phyloP scores from a whole-genome alignment of 2,888 invertebrate species.

The Eupithecia pulchellata region DNA sequence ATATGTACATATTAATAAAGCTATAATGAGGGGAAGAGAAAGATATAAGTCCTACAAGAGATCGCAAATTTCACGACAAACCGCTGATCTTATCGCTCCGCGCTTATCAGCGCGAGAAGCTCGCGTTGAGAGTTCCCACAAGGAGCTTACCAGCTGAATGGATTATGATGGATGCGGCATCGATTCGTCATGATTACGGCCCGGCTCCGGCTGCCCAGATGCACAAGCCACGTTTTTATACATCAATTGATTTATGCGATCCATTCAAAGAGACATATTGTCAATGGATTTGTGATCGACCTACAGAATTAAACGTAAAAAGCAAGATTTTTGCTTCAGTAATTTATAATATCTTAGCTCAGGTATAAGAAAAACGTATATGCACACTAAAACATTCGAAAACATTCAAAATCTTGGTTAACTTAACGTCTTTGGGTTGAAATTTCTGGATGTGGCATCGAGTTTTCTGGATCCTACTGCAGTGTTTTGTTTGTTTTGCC shows the following conservation, averaged over 20 bases:
- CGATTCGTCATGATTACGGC: slow-evolving; percentile 43
- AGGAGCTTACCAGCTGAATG: slow-evolving; percentile 41
- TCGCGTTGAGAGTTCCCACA: slow-evolving; percentile 33
- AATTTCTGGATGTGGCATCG: slow-evolving; percentile 7
- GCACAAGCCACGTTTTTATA: slow-evolving; percentile 37
- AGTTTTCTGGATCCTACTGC: neutral
- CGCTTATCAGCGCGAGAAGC: neutral
- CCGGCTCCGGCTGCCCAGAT: slow-evolving; percentile 31
- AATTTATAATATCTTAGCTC: neutral
- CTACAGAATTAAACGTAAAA: neutral
- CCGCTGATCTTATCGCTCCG: slow-evolving; percentile 32
- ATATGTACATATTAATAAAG: too few relatives aligned
- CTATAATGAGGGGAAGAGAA: neutral
- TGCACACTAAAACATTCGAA: too few relatives aligned
- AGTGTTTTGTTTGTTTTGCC: slow-evolving; percentile 1
- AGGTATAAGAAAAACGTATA: neutral
- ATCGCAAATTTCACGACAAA: neutral
- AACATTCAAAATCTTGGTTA: neutral
- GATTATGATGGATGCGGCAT: slow-evolving; percentile 44
- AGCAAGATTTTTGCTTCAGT: neutral
- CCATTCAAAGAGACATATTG: slow-evolving; percentile 12
- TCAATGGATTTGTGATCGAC: neutral
- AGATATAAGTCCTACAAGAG: too few relatives aligned
- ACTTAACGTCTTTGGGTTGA: neutral
- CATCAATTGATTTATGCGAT: slow-evolving; percentile 43